phyloP scores from a whole-genome alignment of 2,113 vertebrate species.

The Sinocyclocheilus maitianheensis region DNA sequence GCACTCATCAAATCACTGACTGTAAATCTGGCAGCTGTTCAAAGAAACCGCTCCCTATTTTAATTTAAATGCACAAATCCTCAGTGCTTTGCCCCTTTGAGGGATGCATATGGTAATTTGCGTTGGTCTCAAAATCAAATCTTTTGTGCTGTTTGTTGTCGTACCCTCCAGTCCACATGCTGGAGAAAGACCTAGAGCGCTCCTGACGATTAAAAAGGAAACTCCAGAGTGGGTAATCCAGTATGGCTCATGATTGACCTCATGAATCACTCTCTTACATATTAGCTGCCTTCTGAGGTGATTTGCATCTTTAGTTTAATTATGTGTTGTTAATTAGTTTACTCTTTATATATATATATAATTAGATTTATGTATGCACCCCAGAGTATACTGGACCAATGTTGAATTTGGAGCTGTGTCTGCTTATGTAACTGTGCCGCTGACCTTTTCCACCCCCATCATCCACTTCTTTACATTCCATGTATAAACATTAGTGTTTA shows the following conservation, averaged over 20 bases:
- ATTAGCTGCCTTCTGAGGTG: neutral
- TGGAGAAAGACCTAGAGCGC: neutral
- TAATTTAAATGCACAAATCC: slow-evolving; percentile 8
- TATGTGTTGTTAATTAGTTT: neutral
- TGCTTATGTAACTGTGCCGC: slow-evolving; percentile 41
- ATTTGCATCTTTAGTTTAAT: slow-evolving; percentile 1
- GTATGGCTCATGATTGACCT: slow-evolving; percentile 5
- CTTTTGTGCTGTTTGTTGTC: neutral
- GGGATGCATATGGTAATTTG: slow-evolving; percentile 10
- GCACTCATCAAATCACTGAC: slow-evolving; percentile 35
- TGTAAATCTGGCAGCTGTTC: slow-evolving; percentile 47
- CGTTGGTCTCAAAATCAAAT: neutral
- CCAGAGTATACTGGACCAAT: neutral
- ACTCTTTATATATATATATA: neutral
- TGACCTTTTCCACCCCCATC: slow-evolving; percentile 38
- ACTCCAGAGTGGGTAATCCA: neutral
- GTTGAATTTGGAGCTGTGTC: neutral
- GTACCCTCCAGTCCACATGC: slow-evolving; percentile 1
- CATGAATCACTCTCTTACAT: slow-evolving; percentile 12
- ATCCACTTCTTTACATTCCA: slow-evolving; percentile 32
- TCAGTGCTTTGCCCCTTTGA: slow-evolving; percentile 13
- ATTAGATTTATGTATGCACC: neutral
- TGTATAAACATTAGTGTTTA: slow-evolving; percentile 51
- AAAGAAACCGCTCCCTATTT: slow-evolving; percentile 24
- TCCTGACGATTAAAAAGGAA: neutral